Conservation (phyloP, 2,888 invertebrate species). For the Platycnemis pennipes region DNA sequence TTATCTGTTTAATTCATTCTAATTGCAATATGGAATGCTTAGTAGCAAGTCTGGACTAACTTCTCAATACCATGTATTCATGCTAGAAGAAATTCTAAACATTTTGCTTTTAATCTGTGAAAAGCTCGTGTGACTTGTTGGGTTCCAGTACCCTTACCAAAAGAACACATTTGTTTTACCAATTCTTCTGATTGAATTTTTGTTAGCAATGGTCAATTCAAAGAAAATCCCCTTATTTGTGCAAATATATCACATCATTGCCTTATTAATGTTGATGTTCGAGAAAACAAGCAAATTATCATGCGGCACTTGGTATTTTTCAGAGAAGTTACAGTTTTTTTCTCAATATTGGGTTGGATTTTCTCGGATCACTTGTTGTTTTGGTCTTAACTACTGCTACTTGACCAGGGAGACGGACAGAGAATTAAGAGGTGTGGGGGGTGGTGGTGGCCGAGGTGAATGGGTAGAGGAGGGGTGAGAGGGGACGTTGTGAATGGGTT, state of each 20-base stretch:
- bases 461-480: background rate
- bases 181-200: background rate
- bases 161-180: background rate
- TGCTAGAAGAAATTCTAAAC: background rate
- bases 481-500: background rate
- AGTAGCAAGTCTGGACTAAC: background rate
- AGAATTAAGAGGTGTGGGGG: background rate
- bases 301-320: background rate
- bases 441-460: background rate
- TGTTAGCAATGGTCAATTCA: background rate
- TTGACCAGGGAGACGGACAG: background rate
- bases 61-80: background rate
- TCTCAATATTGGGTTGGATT: background rate
- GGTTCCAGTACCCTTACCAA: background rate
- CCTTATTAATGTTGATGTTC: background rate
- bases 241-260: background rate
- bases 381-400: background rate
- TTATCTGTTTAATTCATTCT: background rate
- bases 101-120: background rate
- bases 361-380: conserved; percentile 41
- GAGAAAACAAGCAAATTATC: background rate
- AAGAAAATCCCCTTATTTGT: background rate
- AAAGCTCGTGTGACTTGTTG: background rate
- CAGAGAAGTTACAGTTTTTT: background rate
- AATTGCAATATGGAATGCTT: background rate